Evolutionary conservation across 2,888 invertebrate genomes (phyloP).

Genomic region (Drosophila eohydei): DNA sequence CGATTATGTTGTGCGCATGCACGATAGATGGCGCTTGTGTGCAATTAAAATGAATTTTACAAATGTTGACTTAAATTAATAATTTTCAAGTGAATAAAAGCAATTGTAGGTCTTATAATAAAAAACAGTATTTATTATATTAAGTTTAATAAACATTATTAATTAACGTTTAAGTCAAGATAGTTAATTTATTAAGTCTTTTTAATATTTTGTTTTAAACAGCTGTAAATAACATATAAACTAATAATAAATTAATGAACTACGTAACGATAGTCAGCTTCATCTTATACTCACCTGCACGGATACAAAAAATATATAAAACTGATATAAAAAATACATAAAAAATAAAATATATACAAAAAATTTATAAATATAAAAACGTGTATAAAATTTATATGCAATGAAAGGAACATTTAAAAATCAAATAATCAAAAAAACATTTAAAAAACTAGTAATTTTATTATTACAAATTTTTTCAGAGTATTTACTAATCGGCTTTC

Average conservation of each 20-base stretch:
- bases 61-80: not conserved
- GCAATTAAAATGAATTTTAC: not conserved
- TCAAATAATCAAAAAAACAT: too few species aligned
- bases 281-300: not conserved
- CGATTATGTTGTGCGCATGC: not conserved
- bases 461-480: too few species aligned
- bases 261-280: not conserved
- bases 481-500: too few species aligned
- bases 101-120: not conserved
- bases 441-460: too few species aligned
- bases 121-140: fast-evolving
- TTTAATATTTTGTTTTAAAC: not conserved
- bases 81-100: not conserved
- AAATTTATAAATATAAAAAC: too few species aligned
- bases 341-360: too few species aligned
- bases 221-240: not conserved
- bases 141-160: not conserved
- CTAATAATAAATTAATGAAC: not conserved
- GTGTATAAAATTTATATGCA: too few species aligned
- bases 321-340: too few species aligned
- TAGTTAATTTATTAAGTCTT: not conserved
- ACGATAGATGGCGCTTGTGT: constrained; percentile 38
- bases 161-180: too few species aligned
- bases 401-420: too few species aligned
- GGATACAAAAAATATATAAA: not conserved